These are phyloP conservation scores for Oeneis ivallda DNA, from an alignment of 2,888 invertebrate genomes.

Conservation along the genomic window DNA sequence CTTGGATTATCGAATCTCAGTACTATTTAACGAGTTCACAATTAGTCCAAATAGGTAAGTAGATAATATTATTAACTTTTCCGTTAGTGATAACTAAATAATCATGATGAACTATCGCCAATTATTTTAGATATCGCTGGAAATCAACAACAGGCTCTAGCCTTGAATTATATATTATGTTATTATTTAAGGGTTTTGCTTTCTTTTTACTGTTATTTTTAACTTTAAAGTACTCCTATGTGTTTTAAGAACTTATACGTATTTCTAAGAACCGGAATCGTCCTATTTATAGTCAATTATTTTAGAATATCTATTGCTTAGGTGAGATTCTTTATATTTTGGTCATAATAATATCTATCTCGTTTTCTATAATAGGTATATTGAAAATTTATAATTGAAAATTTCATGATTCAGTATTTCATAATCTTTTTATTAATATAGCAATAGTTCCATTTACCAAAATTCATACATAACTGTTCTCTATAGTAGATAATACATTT, in stretches of 20 bases:
- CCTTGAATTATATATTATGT: neutral
- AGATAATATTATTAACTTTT: slow-evolving; percentile 35
- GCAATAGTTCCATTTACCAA: neutral
- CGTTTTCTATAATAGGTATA: too few relatives aligned
- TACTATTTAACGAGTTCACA: slow-evolving; percentile 34
- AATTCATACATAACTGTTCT: neutral
- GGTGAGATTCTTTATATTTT: too few relatives aligned
- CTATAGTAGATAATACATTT: slow-evolving; percentile 36
- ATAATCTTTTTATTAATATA: neutral
- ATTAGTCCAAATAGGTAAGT: slow-evolving; percentile 42
- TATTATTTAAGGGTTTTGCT: neutral
- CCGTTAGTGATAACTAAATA: slow-evolving; percentile 11
- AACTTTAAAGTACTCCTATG: too few relatives aligned
- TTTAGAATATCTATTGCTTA: too few relatives aligned
- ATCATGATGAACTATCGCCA: neutral
- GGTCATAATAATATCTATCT: too few relatives aligned
- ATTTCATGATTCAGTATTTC: too few relatives aligned
- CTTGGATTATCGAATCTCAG: slow-evolving; percentile 25
- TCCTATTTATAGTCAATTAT: too few relatives aligned
- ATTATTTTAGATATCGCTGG: neutral
- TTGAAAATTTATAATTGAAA: too few relatives aligned
- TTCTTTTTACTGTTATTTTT: neutral
- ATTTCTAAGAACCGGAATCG: too few relatives aligned
- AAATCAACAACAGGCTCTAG: neutral
- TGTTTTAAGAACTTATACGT: too few relatives aligned